Conservation (phyloP, 2,888 invertebrate species). For the Piscicola geometra region DNA sequence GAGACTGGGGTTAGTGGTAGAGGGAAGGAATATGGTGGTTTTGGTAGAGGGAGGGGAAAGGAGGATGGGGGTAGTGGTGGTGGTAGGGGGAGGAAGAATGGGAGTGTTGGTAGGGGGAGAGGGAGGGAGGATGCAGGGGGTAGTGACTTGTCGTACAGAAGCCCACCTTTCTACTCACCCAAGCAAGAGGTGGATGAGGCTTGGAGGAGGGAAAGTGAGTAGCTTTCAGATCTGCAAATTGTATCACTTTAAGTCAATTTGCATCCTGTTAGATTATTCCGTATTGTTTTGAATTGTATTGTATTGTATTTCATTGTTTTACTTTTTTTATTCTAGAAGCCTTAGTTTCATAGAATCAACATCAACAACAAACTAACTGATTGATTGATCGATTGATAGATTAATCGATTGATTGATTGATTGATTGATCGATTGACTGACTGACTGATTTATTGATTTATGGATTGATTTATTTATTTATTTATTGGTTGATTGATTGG, state of each 20-base stretch:
- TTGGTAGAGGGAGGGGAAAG: not conserved
- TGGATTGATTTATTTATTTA: not conserved
- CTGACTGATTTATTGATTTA: too few species aligned
- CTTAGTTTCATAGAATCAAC: too few species aligned
- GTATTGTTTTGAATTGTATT: too few species aligned
- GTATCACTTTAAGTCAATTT: not conserved
- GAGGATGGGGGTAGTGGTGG: not conserved
- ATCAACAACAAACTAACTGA: too few species aligned
- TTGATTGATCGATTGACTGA: too few species aligned
- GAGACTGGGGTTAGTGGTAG: not conserved
- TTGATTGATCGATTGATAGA: too few species aligned
- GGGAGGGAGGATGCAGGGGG: not conserved
- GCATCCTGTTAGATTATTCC: not conserved
- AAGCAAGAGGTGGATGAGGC: not conserved
- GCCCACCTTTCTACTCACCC: conserved; percentile 1
- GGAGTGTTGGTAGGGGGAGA: too few species aligned
- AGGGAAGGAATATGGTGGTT: not conserved
- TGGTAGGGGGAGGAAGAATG: too few species aligned
- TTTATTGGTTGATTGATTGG: not conserved
- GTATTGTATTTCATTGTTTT: too few species aligned
- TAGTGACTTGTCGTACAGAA: not conserved
- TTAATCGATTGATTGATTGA: too few species aligned
- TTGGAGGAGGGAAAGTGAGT: not conserved
- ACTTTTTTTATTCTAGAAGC: too few species aligned
- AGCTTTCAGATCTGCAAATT: not conserved